A percentile compares a stretch with the other conserved stretches of the same genome.
These are phyloP conservation scores for Chinchilla lanigera DNA, from an alignment of 2,113 vertebrate species.

Conservation along the genomic window DNA sequence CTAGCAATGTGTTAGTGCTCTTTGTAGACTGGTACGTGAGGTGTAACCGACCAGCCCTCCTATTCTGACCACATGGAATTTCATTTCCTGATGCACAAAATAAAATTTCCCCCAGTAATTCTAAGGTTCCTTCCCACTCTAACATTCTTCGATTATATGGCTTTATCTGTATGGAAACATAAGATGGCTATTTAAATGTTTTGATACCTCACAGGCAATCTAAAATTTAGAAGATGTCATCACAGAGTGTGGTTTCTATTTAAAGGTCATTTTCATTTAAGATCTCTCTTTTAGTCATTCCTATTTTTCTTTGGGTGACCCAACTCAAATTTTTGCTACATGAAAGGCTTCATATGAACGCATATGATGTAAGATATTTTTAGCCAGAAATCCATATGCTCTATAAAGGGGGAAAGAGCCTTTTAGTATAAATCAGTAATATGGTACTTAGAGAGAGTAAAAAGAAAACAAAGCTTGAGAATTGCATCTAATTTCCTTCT, in stretches of 20 bases:
- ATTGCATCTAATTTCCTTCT: not conserved
- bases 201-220: not conserved
- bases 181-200: not conserved
- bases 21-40: not conserved
- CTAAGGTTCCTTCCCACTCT: not conserved
- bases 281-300: not conserved
- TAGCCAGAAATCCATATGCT: constrained; percentile 1
- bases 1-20: not conserved
- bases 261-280: not conserved
- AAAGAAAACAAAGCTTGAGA: constrained; percentile 6
- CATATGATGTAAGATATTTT: not conserved
- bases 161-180: not conserved
- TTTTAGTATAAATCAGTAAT: not conserved
- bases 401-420: not conserved
- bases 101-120: not conserved
- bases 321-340: not conserved
- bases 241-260: not conserved
- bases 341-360: not conserved
- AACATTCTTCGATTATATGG: not conserved
- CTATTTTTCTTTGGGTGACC: not conserved
- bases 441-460: not conserved
- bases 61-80: not conserved
- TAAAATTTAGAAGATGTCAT: not conserved
- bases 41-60: not conserved
- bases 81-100: constrained; percentile 35